phyloP scores from a whole-genome alignment of 2,113 vertebrate genomes.

The Diadophis punctatus region DNA sequence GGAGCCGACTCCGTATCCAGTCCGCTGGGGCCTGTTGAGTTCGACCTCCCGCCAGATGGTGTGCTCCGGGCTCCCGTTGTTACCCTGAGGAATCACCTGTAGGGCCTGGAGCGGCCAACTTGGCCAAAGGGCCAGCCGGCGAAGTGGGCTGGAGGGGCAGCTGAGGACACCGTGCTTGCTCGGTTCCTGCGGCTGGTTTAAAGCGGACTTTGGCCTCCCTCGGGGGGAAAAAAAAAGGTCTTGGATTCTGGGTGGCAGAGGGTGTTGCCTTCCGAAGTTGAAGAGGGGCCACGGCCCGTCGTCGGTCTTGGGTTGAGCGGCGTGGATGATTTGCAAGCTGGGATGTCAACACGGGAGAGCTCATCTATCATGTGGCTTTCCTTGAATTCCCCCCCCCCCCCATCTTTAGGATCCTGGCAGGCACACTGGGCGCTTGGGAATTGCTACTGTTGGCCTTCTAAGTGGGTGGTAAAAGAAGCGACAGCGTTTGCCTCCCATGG shows the following conservation, averaged over 20 bases:
- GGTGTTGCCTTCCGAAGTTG: neutral
- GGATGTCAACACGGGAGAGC: neutral
- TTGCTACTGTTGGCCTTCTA: neutral
- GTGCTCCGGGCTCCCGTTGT: neutral
- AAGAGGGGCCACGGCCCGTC: neutral
- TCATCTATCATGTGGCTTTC: neutral
- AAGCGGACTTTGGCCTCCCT: neutral
- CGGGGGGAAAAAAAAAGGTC: neutral
- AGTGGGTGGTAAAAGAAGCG: neutral
- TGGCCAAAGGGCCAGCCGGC: neutral
- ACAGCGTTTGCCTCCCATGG: neutral
- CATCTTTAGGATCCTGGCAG: neutral
- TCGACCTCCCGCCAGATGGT: neutral
- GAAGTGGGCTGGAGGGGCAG: neutral
- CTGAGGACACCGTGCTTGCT: neutral
- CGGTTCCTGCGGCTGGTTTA: neutral
- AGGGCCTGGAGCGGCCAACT: too few species aligned
- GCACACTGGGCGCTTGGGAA: neutral
- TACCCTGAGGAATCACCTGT: neutral
- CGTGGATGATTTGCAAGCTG: neutral
- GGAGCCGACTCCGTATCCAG: neutral
- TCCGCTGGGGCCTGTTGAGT: too few species aligned
- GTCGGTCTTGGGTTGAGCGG: neutral
- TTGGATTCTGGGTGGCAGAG: neutral
- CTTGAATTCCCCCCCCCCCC: neutral